A percentile compares a stretch with the other conserved stretches of the same genome.
Conservation (phyloP, 1,140 invertebrate genomes). For the Rhopalosiphum padi region DNA sequence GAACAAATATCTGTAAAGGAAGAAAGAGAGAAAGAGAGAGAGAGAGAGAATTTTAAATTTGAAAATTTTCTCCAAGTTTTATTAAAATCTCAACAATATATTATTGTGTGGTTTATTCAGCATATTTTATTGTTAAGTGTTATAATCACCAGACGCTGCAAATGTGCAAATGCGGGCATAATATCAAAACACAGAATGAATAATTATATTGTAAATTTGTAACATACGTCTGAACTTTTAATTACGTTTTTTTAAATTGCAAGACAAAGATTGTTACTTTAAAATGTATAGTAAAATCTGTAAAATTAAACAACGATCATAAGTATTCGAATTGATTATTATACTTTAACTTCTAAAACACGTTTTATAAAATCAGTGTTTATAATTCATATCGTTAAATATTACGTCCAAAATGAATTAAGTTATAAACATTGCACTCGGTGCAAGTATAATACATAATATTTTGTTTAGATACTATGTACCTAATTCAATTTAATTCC, state of each 20-base stretch:
- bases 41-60: not conserved
- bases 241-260: not conserved
- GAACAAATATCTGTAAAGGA: not conserved
- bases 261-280: no score
- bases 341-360: not conserved
- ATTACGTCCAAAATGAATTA: not conserved
- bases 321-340: not conserved
- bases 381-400: not conserved
- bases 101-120: not conserved
- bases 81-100: not conserved
- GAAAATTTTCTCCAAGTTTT: not conserved
- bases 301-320: not conserved
- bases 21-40: not conserved
- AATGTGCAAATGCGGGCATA: not conserved
- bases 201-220: constrained; percentile 3
- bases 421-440: not conserved
- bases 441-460: not conserved
- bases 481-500: not conserved
- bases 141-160: not conserved
- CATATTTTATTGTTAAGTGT: not conserved
- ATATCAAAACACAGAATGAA: not conserved
- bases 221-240: not conserved
- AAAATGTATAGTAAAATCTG: no score
- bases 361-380: not conserved
- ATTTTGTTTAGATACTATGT: not conserved